Evolutionary conservation across 64 coral and sea anemone genomes (phyloP), one percentile per base, ranked within the genome.

Genomic region (Porites lutea): DNA sequence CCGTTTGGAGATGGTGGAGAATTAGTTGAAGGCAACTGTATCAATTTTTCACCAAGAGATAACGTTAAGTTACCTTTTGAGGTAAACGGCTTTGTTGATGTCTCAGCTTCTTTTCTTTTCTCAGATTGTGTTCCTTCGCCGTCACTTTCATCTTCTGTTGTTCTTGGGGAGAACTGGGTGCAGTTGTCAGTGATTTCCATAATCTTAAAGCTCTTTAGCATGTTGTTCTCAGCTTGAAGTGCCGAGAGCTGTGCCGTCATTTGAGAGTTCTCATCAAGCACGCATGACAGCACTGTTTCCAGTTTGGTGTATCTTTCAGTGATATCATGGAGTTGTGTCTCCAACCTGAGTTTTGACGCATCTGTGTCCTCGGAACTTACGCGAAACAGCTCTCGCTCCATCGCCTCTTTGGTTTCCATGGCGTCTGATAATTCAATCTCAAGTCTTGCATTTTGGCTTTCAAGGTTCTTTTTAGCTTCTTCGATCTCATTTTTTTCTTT

Each of bases 391-490:
- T 97, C 95, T 60, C 23, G 47, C 48, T 94, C 95, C 63, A 97
- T 68, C 9, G 74, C 89, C 3, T 84, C 76, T 91, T 87, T 94
- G 64, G 90, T 78, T 75, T 97, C 95, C 19, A 88, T n/a, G 14
- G 88, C 88, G 19, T 97, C 95, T 13, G 95, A 97, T 14, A 97
- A 88, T 51, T 97, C 87, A 66, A 97, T 94, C 71, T 97, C 95
- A 13, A 97, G 68, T 63, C 74, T 75, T 52, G 92, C 92, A 71
- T 93, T 94, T 57, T 94, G 74, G 61, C 71, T 84, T 94, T 87
- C 90, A 52, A 97, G 60, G 64, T 52, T 88, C 57, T 59, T 91
- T 44, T 74, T 88, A 47, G 79, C 65, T 75, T 97, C 79, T 4
- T 79, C 76, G 43, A 93, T 85, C 51, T 72, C 52, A 21, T 79